Percentiles rank a stretch among this genome's conserved stretches.
Evolutionary conservation across 2,888 invertebrate species (phyloP).

Genomic region (Parnassius orleans): DNA sequence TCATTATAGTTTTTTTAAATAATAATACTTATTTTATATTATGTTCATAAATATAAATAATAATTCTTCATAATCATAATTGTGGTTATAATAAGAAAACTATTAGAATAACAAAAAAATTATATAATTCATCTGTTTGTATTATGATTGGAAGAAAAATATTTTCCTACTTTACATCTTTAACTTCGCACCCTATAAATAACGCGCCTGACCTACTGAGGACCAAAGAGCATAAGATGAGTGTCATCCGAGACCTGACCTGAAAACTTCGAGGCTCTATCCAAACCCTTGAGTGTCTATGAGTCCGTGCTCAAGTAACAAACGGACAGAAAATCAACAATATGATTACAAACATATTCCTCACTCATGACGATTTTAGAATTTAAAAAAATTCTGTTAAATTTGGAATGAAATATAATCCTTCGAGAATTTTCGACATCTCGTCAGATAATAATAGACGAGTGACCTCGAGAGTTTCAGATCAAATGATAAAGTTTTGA

Average conservation of each 20-base stretch:
- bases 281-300: constrained; percentile 21
- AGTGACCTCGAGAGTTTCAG: constrained; percentile 15
- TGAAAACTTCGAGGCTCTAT: constrained; percentile 20
- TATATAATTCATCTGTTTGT: too few relatives aligned
- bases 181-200: constrained; percentile 1
- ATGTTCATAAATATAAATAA: too few relatives aligned
- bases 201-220: constrained; percentile 23
- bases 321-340: constrained; percentile 12
- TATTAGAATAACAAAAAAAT: too few relatives aligned
- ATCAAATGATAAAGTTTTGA: constrained; percentile 14
- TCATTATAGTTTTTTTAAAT: too few relatives aligned
- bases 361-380: too few relatives aligned
- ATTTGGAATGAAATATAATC: background rate
- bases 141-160: too few relatives aligned
- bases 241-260: constrained; percentile 26
- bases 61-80: too few relatives aligned
- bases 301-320: constrained; percentile 22
- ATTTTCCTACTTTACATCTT: constrained; percentile 3
- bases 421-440: constrained; percentile 13
- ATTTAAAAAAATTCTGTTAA: background rate
- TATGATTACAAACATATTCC: background rate
- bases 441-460: constrained; percentile 5
- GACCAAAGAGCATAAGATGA: constrained; percentile 13
- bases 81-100: too few relatives aligned
- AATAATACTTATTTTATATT: too few relatives aligned